phyloP scores from a whole-genome alignment of 2,888 invertebrate species.

The Cyclophora albipunctata region DNA sequence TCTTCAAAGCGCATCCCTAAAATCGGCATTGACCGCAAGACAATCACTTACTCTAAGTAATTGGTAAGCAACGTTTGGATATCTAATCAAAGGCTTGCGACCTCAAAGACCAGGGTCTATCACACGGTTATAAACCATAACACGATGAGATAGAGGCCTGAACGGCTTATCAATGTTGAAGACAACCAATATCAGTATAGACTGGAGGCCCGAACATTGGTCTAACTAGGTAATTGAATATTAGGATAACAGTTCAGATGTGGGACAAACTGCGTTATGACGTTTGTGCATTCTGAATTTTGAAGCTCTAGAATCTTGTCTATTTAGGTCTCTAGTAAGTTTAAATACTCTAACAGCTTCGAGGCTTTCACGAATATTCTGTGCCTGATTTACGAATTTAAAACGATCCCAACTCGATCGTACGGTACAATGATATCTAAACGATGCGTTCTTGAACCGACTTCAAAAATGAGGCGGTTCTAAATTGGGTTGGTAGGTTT shows the following conservation, averaged over 20 bases:
- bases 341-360: no score
- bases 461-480: no score
- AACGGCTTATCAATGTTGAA: slow-evolving; percentile 20
- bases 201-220: slow-evolving; percentile 51
- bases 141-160: slow-evolving; percentile 20
- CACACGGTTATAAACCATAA: slow-evolving; percentile 25
- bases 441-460: no score
- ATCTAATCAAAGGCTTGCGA: slow-evolving; percentile 59
- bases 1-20: slow-evolving; percentile 9
- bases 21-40: slow-evolving; percentile 43
- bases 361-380: no score
- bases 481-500: no score
- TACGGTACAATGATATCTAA: no score
- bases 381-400: no score
- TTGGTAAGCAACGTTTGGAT: slow-evolving; percentile 58
- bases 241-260: slow-evolving; percentile 38
- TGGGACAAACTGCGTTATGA: slow-evolving; percentile 10
- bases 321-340: no score
- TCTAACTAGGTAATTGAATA: slow-evolving; percentile 65
- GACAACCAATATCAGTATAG: slow-evolving; percentile 49
- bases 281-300: neutral
- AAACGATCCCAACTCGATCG: no score
- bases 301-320: neutral
- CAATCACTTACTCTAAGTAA: slow-evolving; percentile 70
- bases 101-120: slow-evolving; percentile 27